phyloP scores from a whole-genome alignment of 1,140 invertebrate genomes.

The Grapholita molesta region DNA sequence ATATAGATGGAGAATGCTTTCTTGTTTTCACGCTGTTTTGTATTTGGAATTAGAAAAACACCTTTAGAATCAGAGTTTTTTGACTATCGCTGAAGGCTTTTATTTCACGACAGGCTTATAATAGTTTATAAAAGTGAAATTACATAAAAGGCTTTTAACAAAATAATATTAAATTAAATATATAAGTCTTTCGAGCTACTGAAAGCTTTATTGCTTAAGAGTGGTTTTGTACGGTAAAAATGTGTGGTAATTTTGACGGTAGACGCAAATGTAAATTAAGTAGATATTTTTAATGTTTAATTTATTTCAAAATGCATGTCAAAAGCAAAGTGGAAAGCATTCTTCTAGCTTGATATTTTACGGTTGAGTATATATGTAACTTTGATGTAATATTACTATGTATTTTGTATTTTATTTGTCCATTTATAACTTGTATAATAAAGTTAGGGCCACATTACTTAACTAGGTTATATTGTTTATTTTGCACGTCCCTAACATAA shows the following conservation, averaged over 20 bases:
- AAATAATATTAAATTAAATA: neutral
- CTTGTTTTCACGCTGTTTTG: conserved; percentile 44
- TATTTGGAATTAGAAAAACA: conserved; percentile 11
- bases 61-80: neutral
- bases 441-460: neutral
- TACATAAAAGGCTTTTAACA: neutral
- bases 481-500: conserved; percentile 46
- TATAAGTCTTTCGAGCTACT: neutral
- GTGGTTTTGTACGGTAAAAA: conserved; percentile 8
- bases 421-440: conserved; percentile 27
- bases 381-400: conserved; percentile 21
- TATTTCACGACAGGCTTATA: conserved; percentile 6
- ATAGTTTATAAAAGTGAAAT: neutral
- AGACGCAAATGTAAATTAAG: conserved; percentile 1
- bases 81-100: neutral
- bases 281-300: conserved; percentile 26
- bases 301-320: conserved; percentile 29
- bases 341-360: conserved; percentile 53
- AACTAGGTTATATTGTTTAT: conserved; percentile 28
- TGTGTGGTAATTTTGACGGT: conserved; percentile 3
- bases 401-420: conserved; percentile 27
- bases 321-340: conserved; percentile 53
- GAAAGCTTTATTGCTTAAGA: neutral
- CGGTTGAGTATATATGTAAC: conserved; percentile 21
- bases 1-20: conserved; percentile 71